phyloP scores from a whole-genome alignment of 2,888 invertebrate genomes.

The Lapara coniferarum region DNA sequence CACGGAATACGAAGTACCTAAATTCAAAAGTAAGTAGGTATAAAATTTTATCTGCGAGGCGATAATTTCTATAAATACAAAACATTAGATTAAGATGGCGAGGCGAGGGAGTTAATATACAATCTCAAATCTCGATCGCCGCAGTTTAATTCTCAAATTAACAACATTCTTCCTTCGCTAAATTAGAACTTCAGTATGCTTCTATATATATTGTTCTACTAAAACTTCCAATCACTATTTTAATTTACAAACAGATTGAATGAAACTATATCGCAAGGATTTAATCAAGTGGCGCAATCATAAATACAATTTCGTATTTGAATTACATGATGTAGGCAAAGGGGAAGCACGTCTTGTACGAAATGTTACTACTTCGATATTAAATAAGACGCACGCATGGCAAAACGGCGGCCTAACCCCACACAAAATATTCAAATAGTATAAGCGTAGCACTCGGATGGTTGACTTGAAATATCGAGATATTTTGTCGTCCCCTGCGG shows the following conservation, averaged over 20 bases:
- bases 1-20: not conserved
- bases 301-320: not conserved
- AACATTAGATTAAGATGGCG: not conserved
- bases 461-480: not conserved
- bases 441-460: conserved; percentile 12
- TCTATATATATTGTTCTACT: not conserved
- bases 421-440: conserved; percentile 26
- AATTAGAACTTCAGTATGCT: not conserved
- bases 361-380: conserved; percentile 43
- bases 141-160: not conserved
- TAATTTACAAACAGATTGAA: not conserved
- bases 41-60: not conserved
- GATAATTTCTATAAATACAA: not conserved
- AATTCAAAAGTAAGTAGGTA: not conserved
- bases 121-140: not conserved
- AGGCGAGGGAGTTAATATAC: not conserved
- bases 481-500: conserved; percentile 2
- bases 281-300: not conserved
- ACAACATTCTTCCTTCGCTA: not conserved
- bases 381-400: conserved; percentile 52
- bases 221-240: not conserved
- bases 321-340: not conserved
- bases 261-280: not conserved
- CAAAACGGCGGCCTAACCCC: conserved; percentile 53
- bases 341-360: conserved; percentile 27